Base-by-base conservation (phyloP, 2,113 vertebrate genomes). In the Xiphophorus couchianus region DNA sequence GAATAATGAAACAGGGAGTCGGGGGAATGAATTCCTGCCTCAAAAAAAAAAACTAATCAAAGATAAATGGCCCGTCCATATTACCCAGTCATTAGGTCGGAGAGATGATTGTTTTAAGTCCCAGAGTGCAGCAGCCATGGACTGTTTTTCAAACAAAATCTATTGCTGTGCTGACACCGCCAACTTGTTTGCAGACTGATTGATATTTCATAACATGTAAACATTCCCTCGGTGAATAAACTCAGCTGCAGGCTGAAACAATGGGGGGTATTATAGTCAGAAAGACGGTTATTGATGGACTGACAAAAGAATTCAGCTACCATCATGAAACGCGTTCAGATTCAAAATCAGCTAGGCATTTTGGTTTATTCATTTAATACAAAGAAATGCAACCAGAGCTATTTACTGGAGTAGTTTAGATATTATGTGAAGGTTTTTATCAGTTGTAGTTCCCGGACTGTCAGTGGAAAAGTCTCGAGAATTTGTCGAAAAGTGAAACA, bases 1-100 rank as follows among this genome's bases (percentile, higher is more conserved):
- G 89, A 93, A 93, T 92, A 92, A 94, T 93, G 91, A 91, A 94
- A 94, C 76, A 86, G 70, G 30, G 73, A 83, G 88, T 79, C 71
- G 25, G 76, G 88, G 90, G 88, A 91, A 92, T 86, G 79, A 90
- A 92, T 94, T 86, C 86, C 76, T 80, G 81, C 88, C 90, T 91
- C 85, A 88, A 91, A 71, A 48, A 37, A 33, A 35, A 9, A 71
- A 90, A 88, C 85, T 84, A 93, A 93, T 93, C 90, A 92, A 91
- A 92, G 90, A 91, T 85, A 91, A 92, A 90, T 90, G 89, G 86
- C 87, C 87, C 90, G 87, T 90, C 92, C 87, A 84, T 89, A 86
- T 91, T 86, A 90, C 83, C 84, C 71, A 68, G 81, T 89, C 86
- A 89, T 88, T 89, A 91, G 84, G 76, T 80, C 33, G 44, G 79